Percentiles rank a stretch among this genome's conserved stretches.
These are phyloP conservation scores for Parelbella ahira DNA, from an alignment of 2,888 invertebrate species.

Conservation along the genomic window DNA sequence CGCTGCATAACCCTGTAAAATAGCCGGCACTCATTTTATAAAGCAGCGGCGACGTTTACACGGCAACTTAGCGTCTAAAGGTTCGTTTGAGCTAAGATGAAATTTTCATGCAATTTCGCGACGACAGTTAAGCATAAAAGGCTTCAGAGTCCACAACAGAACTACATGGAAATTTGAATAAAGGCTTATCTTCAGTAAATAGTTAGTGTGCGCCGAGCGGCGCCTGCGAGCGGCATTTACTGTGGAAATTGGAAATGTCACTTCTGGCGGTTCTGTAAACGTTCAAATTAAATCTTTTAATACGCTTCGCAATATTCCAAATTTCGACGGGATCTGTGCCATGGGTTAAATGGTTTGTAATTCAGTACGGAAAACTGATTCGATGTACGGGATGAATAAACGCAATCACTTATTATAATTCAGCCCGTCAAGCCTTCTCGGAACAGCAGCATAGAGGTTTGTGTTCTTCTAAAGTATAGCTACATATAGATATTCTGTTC, in stretches of 20 bases:
- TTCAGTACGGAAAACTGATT: too few species aligned
- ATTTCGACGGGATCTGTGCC: too few species aligned
- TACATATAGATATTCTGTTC: too few species aligned
- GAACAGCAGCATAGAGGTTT: too few species aligned
- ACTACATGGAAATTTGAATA: slow-evolving; percentile 40
- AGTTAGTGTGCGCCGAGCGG: slow-evolving; percentile 25
- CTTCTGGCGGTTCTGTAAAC: slow-evolving; percentile 8
- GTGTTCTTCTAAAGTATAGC: too few species aligned
- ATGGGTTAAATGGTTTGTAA: too few species aligned
- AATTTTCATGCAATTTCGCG: slow-evolving; percentile 44
- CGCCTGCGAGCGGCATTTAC: slow-evolving; percentile 25
- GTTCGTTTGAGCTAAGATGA: slow-evolving; percentile 33
- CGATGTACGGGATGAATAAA: too few species aligned
- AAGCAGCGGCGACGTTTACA: slow-evolving; percentile 4
- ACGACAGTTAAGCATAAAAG: slow-evolving; percentile 38
- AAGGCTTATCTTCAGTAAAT: slow-evolving; percentile 36
- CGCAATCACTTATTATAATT: too few species aligned
- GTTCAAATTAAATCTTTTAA: slow-evolving; percentile 10
- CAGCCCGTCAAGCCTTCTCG: too few species aligned
- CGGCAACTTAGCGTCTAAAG: slow-evolving; percentile 7
- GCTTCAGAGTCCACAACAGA: slow-evolving; percentile 33
- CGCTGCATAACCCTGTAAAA: neutral
- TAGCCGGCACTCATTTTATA: neutral
- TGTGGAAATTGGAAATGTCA: slow-evolving; percentile 25
- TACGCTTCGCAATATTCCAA: too few species aligned